Base-by-base conservation (phyloP, 1,140 invertebrate species). In the Archivesica marissinica region DNA sequence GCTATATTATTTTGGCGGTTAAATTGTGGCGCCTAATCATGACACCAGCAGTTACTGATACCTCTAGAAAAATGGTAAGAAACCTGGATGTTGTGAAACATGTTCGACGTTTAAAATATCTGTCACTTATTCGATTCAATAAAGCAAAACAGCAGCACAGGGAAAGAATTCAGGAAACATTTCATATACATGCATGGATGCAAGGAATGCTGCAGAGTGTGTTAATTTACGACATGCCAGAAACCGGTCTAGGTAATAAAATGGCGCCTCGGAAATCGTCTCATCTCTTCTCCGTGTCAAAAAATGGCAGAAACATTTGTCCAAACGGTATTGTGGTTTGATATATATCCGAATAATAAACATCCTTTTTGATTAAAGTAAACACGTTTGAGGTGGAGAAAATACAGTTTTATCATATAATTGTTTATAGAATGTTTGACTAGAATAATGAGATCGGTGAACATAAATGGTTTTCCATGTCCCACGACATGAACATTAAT, bases 261-360 rank as follows among this genome's bases (percentile, higher is more conserved):
- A 79, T 79, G 77, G 77, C 59, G 61, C 59, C 77, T 79, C 50
- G n/a, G 0, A n/a, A 61, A 79, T 66, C 38, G 56, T 79, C 77
- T 66, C 41, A 66, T 66, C 56, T 66, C 77, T 33, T 59, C 25
- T 64, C 77, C 38, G 38, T 64, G 44, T 64, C 44, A 64, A 76
- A 56, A 38, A 76, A 11, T 76, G 74, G 52, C 74, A 76, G 44
- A 59, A 44, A 50, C 56, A 66, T 79, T 79, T 79, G 77, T 79
- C 41, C 75, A 41, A 56, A 77, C 35, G 54, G 20, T 39, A 61
- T 77, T 77, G 50, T 61, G 28, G 59, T 54, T 50, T 72, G 68
- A 72, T 72, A 41, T 61, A 77, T 61, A 77, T 54, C 50, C 35
- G 4, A 59, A 76, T 50, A 56, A 76, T 76, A 76, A 76, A 76